phyloP scores from a whole-genome alignment of 2,888 invertebrate species.

The Eilema griseolum region DNA sequence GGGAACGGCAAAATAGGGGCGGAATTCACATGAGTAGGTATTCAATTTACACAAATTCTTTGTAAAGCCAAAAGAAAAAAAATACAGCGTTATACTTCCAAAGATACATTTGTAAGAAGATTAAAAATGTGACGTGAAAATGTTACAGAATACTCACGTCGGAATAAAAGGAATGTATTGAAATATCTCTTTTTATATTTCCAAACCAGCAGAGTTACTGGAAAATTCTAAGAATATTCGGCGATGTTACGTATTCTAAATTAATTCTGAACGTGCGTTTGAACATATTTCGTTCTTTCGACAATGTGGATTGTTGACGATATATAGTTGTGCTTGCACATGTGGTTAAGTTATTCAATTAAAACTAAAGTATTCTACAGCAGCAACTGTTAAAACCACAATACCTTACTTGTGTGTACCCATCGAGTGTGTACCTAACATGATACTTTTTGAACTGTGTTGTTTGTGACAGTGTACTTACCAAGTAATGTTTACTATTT shows the following conservation, averaged over 20 bases:
- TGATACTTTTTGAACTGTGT: background rate
- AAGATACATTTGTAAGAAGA: background rate
- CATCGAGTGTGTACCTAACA: background rate
- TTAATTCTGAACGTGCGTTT: background rate
- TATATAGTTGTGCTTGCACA: background rate
- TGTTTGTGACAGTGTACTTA: too few relatives aligned
- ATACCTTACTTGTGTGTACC: background rate
- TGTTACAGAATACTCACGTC: background rate
- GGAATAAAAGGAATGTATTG: background rate
- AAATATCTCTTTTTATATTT: background rate
- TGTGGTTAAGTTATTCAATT: slow-evolving; percentile 1
- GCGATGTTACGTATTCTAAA: background rate
- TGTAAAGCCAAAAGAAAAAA: slow-evolving; percentile 3
- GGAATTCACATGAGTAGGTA: background rate
- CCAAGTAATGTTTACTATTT: background rate
- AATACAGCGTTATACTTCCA: background rate
- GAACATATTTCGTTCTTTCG: background rate
- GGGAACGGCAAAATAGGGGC: background rate
- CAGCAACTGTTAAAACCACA: slow-evolving; percentile 1
- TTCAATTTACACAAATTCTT: slow-evolving; percentile 1
- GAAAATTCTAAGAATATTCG: background rate
- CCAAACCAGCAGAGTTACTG: background rate
- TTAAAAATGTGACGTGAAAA: background rate
- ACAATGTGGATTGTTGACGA: too few relatives aligned
- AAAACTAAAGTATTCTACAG: background rate